These are phyloP conservation scores for Galbula dea DNA, from an alignment of 2,113 vertebrate genomes.

Conservation along the genomic window DNA sequence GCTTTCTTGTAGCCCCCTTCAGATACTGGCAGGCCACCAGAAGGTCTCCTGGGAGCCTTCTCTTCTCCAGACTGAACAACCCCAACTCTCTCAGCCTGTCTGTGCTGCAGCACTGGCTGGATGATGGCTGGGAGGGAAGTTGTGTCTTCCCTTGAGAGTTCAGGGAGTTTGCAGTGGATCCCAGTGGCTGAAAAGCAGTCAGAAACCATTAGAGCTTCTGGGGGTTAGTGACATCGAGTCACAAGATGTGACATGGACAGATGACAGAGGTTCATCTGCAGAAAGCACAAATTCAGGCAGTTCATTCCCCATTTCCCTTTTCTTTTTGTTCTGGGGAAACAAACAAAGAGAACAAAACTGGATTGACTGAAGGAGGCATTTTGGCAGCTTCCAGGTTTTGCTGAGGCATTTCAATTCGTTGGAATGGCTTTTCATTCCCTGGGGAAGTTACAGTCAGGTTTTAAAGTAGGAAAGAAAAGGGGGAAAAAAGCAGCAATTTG, in stretches of 20 bases:
- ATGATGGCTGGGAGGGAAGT: too few relatives aligned
- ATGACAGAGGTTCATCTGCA: too few relatives aligned
- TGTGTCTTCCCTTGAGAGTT: too few relatives aligned
- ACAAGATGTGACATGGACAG: slow-evolving; percentile 15
- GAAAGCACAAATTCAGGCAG: not conserved
- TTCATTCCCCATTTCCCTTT: not conserved
- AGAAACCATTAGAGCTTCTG: not conserved
- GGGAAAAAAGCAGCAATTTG: too few relatives aligned
- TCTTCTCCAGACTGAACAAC: too few relatives aligned
- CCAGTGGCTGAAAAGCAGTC: too few relatives aligned
- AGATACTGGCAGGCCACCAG: too few relatives aligned
- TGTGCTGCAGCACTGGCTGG: too few relatives aligned
- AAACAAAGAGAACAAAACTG: not conserved
- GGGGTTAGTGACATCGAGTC: slow-evolving; percentile 14
- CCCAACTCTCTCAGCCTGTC: too few relatives aligned
- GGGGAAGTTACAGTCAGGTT: not conserved
- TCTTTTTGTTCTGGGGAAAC: not conserved
- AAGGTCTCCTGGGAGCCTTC: too few relatives aligned
- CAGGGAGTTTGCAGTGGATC: too few relatives aligned
- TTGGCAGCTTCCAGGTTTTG: not conserved
- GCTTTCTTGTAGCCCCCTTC: too few relatives aligned
- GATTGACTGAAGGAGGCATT: not conserved
- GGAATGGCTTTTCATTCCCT: not conserved
- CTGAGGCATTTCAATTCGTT: not conserved
- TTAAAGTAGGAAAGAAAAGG: not conserved